Base-by-base conservation (phyloP, 2,797 vertebrate species). In the Oophaga sylvatica region DNA sequence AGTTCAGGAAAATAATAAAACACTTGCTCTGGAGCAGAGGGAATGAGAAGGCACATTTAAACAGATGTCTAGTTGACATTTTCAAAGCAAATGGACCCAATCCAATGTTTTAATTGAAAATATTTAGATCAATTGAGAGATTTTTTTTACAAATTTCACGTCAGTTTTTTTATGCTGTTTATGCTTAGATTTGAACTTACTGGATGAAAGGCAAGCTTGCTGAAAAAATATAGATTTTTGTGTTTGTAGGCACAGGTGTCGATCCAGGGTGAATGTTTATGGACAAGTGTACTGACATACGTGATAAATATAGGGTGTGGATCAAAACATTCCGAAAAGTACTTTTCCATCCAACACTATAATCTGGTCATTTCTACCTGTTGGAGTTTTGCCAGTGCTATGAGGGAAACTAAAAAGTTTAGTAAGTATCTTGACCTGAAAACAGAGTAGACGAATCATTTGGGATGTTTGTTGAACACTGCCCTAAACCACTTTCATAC, bases 61-160 rank as follows among this genome's bases (percentile, higher is more conserved):
- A 48, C 87, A 83, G 65, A 75, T 84, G 63, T 35, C 63, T 84
- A 80, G 19, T 20, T 71, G n/a, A 62, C 17, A 73, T 71, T 80
- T 71, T 84, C 53, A 82, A 83, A 83, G 35, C 19, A 1, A 15
- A 62, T 67, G 73, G 4, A 70, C 41, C 48, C 20, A 70, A 15
- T 68, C 17, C 19, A 87, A 79, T 80, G 63, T 80, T 88, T 88
- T 29, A 68, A 60, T 78, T 68, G 22, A 83, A 86, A 62, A 81
- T 76, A 87, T 81, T 81, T 56, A 75, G 59, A 26, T 17, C 26
- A 9, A 11, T 29, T 48, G 12, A 57, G 1, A 77, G 31, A 65
- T 70, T 19, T 68, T 82, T 31, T 68, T 82, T 31, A 68, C 63
- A n/a, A 31, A 56, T 20, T 35, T 73, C 56, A 48, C 35, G 22